Evolutionary conservation across 2,113 vertebrate genomes (phyloP), one percentile per base, ranked within the genome.

Genomic region (Sminthopsis crassicaudata): DNA sequence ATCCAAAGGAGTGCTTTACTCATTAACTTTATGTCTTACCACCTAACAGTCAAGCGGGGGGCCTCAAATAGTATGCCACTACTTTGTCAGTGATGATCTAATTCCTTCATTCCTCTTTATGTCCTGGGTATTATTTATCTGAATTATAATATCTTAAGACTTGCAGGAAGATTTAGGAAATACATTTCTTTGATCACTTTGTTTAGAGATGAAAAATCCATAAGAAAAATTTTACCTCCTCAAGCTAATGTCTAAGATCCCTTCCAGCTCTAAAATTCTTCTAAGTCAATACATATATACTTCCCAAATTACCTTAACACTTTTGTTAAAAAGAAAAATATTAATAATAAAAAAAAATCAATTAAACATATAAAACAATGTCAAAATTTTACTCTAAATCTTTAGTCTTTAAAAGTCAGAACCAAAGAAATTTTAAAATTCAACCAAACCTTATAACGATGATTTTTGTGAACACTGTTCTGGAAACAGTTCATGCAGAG

Each of bases 401-500:
- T 76, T 76, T 76, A 76, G 36, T 76, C 67, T 76, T 42, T 42
- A 76, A 76, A 67, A 60, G 57, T 60, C 27, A 60, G 57, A 60
- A 67, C 7, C 23, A 26, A 55, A 55, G 5, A 55, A 55, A 55
- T 55, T 42, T 42, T 42, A 84, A 84, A 84, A 84, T 42, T 84
- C 67, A n/a, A n/a, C 95, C 97, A 95, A 98, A 99, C 99, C 99
- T 99, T 99, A 97, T 99, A 99, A 89, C 99, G 99, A 98, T 99
- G 99, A 95, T 98, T 99, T 99, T 99, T 99, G 99, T 99, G 99
- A 96, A 99, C 99, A 96, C 99, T 99, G 2, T 99, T 99, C 98
- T 99, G 99, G 98, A 99, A 99, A 98, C 99, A 99, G 98, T 99
- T 99, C 99, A 99, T 99, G 98, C 99, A 99, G 57, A 99, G 99